These are phyloP conservation scores for Mormyrus hasselquistii DNA, from an alignment of 2,797 vertebrate genomes.

Conservation along the genomic window DNA sequence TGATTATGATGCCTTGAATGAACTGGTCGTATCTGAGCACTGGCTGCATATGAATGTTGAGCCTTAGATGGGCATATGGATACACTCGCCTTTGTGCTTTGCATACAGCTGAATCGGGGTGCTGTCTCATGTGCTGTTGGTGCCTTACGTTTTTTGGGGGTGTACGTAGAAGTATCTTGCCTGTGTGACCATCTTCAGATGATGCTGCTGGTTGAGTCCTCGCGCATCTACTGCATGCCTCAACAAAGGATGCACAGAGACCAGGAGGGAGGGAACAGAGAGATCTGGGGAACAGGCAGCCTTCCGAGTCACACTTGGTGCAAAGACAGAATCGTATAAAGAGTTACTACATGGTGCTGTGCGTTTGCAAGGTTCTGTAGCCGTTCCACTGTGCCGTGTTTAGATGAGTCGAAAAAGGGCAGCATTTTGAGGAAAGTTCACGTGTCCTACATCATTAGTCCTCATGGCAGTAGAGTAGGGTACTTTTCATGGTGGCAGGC, in stretches of 20 bases:
- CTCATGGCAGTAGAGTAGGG: neutral
- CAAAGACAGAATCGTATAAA: neutral
- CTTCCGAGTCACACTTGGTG: neutral
- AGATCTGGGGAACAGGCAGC: neutral
- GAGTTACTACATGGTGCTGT: neutral
- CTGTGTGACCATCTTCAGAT: neutral
- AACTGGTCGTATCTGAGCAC: neutral
- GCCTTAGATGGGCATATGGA: neutral
- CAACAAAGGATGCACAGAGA: neutral
- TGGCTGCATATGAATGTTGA: neutral
- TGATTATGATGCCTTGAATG: neutral
- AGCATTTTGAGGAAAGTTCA: neutral
- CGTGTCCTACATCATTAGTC: neutral
- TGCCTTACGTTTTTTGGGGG: neutral
- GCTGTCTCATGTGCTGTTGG: neutral
- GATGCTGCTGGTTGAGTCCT: neutral
- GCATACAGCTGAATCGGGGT: neutral
- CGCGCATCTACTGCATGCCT: neutral
- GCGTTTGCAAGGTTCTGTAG: neutral
- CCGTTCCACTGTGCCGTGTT: neutral
- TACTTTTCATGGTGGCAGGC: neutral
- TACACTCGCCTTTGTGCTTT: neutral
- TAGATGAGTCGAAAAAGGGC: neutral
- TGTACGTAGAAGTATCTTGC: neutral
- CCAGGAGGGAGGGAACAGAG: neutral